Conservation (phyloP, 2,888 invertebrate species). For the Ophion obscuratus region DNA sequence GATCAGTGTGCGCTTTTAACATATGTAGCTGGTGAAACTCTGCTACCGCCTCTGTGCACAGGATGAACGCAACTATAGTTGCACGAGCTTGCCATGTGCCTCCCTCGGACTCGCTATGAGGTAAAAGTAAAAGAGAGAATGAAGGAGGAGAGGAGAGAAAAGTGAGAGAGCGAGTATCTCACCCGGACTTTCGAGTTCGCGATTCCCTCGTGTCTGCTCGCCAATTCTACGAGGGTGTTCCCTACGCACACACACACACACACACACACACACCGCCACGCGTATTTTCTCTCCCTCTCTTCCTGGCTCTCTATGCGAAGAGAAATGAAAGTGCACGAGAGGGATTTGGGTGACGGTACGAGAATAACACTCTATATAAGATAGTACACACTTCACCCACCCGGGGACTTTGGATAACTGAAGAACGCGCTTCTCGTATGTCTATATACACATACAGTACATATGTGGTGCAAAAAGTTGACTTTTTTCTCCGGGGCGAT, state of each 20-base stretch:
- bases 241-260: slow-evolving; percentile 19
- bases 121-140: slow-evolving; percentile 33
- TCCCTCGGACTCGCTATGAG: slow-evolving; percentile 57
- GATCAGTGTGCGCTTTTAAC: slow-evolving; percentile 33
- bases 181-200: slow-evolving; percentile 50
- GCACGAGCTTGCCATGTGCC: background rate
- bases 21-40: background rate
- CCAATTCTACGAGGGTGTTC: slow-evolving; percentile 48
- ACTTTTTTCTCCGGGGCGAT: background rate
- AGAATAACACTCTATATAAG: slow-evolving; percentile 41
- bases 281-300: background rate
- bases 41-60: background rate
- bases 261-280: background rate
- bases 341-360: slow-evolving; percentile 32
- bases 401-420: slow-evolving; percentile 48
- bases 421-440: slow-evolving; percentile 18
- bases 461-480: background rate
- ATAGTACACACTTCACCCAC: slow-evolving; percentile 26
- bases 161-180: slow-evolving; percentile 28
- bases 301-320: background rate
- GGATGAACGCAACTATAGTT: slow-evolving; percentile 26
- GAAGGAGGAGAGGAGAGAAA: slow-evolving; percentile 41
- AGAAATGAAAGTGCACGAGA: slow-evolving; percentile 3
- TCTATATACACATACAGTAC: background rate
- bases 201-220: slow-evolving; percentile 57